Conservation (phyloP, 2,888 invertebrate genomes). For the Uloborus plumipes region DNA sequence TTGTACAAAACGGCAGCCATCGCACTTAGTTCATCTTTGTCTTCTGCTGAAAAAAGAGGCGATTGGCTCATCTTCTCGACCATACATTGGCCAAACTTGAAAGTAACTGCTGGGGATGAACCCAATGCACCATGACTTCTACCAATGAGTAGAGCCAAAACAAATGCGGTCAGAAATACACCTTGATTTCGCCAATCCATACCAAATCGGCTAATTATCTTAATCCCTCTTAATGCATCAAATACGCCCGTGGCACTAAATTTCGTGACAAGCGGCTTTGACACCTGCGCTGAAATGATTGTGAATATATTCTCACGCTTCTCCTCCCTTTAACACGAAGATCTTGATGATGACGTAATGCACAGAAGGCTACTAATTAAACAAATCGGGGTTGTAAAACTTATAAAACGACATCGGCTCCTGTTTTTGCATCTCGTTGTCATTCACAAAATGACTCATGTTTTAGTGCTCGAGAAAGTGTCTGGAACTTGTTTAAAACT, state of each 20-base stretch:
- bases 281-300: not conserved
- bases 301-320: not conserved
- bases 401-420: not conserved
- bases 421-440: no score
- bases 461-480: no score
- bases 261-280: not conserved
- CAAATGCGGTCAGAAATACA: constrained; percentile 6
- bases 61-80: not conserved
- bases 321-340: constrained; percentile 1
- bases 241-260: not conserved
- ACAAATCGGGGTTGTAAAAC: constrained; percentile 20
- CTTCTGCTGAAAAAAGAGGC: constrained; percentile 12
- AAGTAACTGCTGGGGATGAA: constrained; percentile 1
- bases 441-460: no score
- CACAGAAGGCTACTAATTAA: constrained; percentile 41
- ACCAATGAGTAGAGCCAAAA: not conserved
- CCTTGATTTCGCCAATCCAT: constrained; percentile 22
- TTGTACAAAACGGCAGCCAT: no score
- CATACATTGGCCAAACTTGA: constrained; percentile 16
- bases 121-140: not conserved
- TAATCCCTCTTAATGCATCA: no score
- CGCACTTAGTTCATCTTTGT: not conserved
- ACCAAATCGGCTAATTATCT: not conserved
- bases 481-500: no score
- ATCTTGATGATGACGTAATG: constrained; percentile 12